Evolutionary conservation across 2,888 invertebrate species (phyloP).

Genomic region (Diachrysia chrysitis): DNA sequence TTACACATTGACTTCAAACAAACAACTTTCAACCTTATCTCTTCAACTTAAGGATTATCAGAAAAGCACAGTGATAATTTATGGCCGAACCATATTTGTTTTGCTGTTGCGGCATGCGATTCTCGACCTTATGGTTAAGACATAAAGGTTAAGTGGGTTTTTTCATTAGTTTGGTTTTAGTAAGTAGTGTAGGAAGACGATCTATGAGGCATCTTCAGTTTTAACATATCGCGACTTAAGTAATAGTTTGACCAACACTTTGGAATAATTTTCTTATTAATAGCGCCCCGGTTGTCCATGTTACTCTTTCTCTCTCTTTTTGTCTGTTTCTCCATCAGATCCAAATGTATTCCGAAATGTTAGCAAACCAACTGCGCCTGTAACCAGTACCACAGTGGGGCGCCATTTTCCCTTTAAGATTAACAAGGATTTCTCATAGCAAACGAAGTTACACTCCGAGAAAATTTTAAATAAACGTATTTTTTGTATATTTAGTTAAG

Average conservation of each 20-base stretch:
- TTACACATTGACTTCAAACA: constrained; percentile 22
- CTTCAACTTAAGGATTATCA: constrained; percentile 27
- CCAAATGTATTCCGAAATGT: background rate
- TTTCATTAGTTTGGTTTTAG: constrained; percentile 20
- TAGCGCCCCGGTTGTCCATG: background rate
- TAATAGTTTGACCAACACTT: constrained; percentile 45
- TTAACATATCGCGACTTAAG: constrained; percentile 45
- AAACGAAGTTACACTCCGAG: no score
- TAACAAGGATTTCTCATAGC: no score
- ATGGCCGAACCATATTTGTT: constrained; percentile 24
- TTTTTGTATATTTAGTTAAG: no score
- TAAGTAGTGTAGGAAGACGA: constrained; percentile 54
- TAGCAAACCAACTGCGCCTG: background rate
- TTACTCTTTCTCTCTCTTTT: background rate
- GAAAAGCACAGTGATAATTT: constrained; percentile 33
- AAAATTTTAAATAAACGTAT: no score
- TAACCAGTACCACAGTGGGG: background rate
- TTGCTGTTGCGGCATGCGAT: constrained; percentile 17
- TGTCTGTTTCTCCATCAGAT: background rate
- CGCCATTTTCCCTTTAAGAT: background rate
- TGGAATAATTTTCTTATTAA: constrained; percentile 17
- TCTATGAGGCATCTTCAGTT: constrained; percentile 48
- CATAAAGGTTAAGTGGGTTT: constrained; percentile 13
- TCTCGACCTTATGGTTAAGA: constrained; percentile 24
- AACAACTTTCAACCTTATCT: constrained; percentile 48